Evolutionary conservation across 2,113 vertebrate genomes (phyloP).

Genomic region (Callipepla squamata): DNA sequence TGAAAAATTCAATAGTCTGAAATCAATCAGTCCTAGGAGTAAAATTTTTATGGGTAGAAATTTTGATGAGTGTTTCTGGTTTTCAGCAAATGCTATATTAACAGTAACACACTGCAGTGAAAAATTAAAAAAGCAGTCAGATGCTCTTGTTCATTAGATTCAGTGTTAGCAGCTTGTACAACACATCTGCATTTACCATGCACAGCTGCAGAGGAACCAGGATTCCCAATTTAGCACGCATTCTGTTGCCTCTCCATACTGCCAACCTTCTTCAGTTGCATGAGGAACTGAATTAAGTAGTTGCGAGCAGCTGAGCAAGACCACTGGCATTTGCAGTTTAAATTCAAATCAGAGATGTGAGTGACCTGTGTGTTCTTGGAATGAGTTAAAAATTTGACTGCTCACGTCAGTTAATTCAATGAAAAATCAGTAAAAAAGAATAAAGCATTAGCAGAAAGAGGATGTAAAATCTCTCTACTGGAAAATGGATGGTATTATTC

Average conservation of each 20-base stretch:
- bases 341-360: not conserved
- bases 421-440: not conserved
- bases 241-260: not conserved
- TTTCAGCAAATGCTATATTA: not conserved
- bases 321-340: not conserved
- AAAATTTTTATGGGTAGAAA: not conserved
- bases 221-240: not conserved
- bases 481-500: not conserved
- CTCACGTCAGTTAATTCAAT: not conserved
- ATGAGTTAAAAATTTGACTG: not conserved
- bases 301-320: not conserved
- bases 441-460: not conserved
- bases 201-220: not conserved
- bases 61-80: not conserved
- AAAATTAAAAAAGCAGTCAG: not conserved
- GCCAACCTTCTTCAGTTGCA: not conserved
- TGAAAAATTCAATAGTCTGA: not conserved
- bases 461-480: not conserved
- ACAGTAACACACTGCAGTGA: not conserved
- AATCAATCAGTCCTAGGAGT: not conserved
- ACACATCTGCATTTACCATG: fast-evolving
- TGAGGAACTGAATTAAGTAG: not conserved
- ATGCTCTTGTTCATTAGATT: not conserved
- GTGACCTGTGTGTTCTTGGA: not conserved
- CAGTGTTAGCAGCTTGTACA: not conserved